These are phyloP conservation scores for Pyrocoelia pectoralis DNA, from an alignment of 2,888 invertebrate genomes.

Conservation along the genomic window DNA sequence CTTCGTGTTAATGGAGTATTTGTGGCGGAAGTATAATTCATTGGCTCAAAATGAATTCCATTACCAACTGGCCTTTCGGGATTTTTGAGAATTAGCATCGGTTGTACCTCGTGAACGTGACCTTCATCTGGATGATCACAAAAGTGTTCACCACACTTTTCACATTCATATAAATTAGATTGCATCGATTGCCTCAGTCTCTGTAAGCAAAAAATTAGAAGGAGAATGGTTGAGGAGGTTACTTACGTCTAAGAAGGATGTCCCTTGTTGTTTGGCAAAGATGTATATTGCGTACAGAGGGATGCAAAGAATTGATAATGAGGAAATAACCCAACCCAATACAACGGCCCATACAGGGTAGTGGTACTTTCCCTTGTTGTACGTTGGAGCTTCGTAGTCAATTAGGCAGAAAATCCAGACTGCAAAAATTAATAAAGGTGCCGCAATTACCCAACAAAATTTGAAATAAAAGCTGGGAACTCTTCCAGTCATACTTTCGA, in stretches of 20 bases:
- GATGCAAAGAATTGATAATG: constrained; percentile 83
- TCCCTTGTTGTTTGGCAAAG: constrained; percentile 74
- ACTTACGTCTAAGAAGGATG: constrained; percentile 74
- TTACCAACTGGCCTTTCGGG: constrained; percentile 13
- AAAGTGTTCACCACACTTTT: constrained; percentile 78
- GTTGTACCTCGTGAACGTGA: constrained; percentile 47
- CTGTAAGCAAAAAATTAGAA: constrained; percentile 62
- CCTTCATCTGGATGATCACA: constrained; percentile 69
- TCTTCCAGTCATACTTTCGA: constrained; percentile 89
- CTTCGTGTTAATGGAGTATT: constrained; percentile 22
- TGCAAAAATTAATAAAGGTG: constrained; percentile 82
- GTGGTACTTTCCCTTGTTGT: constrained; percentile 78
- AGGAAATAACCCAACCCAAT: constrained; percentile 87
- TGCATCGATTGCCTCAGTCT: constrained; percentile 78
- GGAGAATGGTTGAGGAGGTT: background rate
- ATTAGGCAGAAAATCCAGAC: constrained; percentile 90
- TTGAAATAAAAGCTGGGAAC: constrained; percentile 83
- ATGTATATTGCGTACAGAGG: constrained; percentile 82
- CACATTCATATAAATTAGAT: constrained; percentile 79
- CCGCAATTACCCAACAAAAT: constrained; percentile 84
- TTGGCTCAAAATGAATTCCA: constrained; percentile 21
- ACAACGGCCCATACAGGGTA: constrained; percentile 88
- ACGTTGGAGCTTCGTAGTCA: constrained; percentile 86
- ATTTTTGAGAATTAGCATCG: constrained; percentile 30
- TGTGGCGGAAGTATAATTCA: constrained; percentile 10